Conservation (phyloP, 1,140 invertebrate genomes). For the Pseudomyrmex sp. region DNA sequence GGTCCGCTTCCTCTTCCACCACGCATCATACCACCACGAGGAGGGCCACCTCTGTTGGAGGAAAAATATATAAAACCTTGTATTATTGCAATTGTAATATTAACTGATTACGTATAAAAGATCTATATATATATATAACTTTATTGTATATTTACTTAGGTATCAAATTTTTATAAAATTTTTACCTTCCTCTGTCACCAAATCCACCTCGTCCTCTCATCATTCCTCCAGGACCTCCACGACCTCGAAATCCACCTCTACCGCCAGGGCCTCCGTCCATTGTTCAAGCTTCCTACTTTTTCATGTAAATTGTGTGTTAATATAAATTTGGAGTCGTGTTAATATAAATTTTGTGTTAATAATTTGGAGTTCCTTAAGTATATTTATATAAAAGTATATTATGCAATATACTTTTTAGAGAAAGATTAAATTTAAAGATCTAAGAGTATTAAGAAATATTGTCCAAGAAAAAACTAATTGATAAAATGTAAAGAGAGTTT, state of each 20-base stretch:
- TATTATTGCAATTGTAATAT: background rate
- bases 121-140: background rate
- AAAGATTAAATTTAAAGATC: too few species aligned
- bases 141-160: background rate
- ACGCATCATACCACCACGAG: constrained; percentile 81
- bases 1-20: constrained; percentile 79
- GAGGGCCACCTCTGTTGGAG: constrained; percentile 79
- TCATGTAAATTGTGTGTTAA: too few species aligned
- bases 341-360: too few species aligned
- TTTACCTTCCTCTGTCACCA: constrained; percentile 81
- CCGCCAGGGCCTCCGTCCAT: constrained; percentile 81
- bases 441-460: too few species aligned
- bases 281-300: constrained; percentile 17
- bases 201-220: constrained; percentile 83
- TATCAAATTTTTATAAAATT: constrained; percentile 38
- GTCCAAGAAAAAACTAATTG: too few species aligned
- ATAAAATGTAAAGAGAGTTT: too few species aligned
- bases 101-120: constrained; percentile 11
- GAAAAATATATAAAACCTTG: background rate
- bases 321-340: too few species aligned
- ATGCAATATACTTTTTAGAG: too few species aligned
- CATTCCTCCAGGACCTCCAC: constrained; percentile 78
- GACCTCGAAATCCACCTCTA: constrained; percentile 80
- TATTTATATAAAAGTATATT: too few species aligned
- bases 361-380: too few species aligned